phyloP scores from a whole-genome alignment of 2,888 invertebrate genomes.

The Rotaria magnacalcarata region DNA sequence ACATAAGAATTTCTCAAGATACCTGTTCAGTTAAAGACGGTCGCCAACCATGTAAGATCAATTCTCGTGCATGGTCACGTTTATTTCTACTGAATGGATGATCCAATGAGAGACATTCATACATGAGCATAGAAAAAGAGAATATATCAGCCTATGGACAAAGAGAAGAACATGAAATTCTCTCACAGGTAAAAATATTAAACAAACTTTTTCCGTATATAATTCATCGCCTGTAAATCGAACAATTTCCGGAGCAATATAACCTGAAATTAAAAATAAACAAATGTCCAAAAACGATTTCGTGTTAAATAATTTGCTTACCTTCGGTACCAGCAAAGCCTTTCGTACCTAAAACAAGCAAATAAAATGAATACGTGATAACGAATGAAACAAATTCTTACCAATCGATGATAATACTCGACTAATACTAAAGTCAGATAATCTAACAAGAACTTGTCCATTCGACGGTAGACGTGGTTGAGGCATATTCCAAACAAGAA shows the following conservation, averaged over 20 bases:
- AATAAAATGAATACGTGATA: background rate
- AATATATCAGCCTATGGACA: conserved; percentile 82
- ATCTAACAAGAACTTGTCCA: conserved; percentile 67
- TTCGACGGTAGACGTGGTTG: conserved; percentile 66
- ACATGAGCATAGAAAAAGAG: conserved; percentile 96
- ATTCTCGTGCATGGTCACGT: conserved; percentile 93
- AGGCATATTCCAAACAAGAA: conserved; percentile 93
- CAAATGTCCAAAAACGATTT: background rate
- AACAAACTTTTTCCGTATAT: conserved; percentile 82
- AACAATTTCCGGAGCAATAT: conserved; percentile 98
- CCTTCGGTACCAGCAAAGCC: conserved; percentile 84
- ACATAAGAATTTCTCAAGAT: conserved; percentile 47
- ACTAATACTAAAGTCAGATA: conserved; percentile 94
- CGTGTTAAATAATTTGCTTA: conserved; percentile 61
- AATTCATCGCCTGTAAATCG: conserved; percentile 96
- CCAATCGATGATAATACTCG: conserved; percentile 64
- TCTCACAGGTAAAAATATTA: background rate
- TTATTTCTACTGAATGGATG: conserved; percentile 77
- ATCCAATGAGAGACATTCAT: conserved; percentile 83
- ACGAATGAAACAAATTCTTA: background rate
- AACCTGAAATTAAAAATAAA: conserved; percentile 64
- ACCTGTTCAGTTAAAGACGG: conserved; percentile 80
- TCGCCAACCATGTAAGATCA: conserved; percentile 85
- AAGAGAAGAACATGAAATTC: conserved; percentile 33
- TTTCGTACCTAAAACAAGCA: conserved; percentile 66